Percentiles rank a stretch among this genome's conserved stretches.
Evolutionary conservation across 2,797 vertebrate species (phyloP).

Genomic region (Bradypodion pumilum): DNA sequence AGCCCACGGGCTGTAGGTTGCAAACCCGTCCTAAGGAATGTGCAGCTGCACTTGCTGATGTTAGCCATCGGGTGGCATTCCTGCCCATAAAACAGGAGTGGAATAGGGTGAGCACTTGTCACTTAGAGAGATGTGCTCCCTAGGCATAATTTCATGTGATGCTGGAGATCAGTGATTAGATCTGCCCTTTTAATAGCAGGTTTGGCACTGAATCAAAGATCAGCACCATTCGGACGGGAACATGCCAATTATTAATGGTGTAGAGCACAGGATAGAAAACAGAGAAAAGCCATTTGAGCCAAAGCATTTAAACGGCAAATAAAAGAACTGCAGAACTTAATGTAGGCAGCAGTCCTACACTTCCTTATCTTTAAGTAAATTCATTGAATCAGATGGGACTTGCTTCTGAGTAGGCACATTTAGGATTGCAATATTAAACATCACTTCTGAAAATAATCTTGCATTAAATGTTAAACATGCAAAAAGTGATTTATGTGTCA

Average conservation of each 20-base stretch:
- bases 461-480: background rate
- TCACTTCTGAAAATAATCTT: background rate
- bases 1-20: too few relatives aligned
- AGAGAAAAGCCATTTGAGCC: background rate
- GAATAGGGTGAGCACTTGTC: fast-evolving
- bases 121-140: background rate
- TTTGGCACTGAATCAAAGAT: background rate
- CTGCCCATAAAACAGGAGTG: fast-evolving
- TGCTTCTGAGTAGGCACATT: background rate
- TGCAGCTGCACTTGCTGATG: background rate
- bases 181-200: background rate
- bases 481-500: background rate
- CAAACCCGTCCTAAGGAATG: fast-evolving
- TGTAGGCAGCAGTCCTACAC: background rate
- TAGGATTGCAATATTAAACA: background rate
- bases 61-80: background rate
- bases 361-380: background rate
- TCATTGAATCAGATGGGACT: background rate
- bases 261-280: background rate
- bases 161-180: background rate
- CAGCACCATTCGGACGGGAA: background rate
- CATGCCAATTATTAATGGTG: background rate
- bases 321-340: background rate
- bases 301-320: background rate
- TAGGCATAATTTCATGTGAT: background rate